Conservation (phyloP, 1,140 invertebrate genomes). For the Bombus cullumanus region DNA sequence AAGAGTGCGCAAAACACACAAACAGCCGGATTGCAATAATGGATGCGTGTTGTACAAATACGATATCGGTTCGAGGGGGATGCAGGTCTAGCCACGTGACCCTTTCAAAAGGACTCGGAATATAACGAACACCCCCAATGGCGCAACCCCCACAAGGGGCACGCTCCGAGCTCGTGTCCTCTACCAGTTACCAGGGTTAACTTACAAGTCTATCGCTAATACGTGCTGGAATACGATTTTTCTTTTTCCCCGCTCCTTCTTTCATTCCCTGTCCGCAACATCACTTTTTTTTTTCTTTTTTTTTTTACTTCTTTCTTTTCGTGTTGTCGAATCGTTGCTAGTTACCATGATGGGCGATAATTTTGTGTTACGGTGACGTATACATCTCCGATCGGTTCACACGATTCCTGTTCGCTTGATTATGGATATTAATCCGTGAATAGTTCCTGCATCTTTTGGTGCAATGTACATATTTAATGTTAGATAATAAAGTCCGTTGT, state of each 20-base stretch:
- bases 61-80: conserved; percentile 77
- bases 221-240: conserved; percentile 54
- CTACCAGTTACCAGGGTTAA: conserved; percentile 69
- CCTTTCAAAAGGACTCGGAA: conserved; percentile 74
- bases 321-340: not conserved
- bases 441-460: not conserved
- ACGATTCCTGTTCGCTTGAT: not conserved
- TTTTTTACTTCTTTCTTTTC: not conserved
- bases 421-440: not conserved
- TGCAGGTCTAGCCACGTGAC: conserved; percentile 74
- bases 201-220: conserved; percentile 69
- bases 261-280: not conserved
- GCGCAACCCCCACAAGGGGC: conserved; percentile 64
- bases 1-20: conserved; percentile 76
- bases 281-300: not conserved
- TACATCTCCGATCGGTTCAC: not conserved
- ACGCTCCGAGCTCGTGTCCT: conserved; percentile 62
- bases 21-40: conserved; percentile 79
- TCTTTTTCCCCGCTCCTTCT: conserved; percentile 34
- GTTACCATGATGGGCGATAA: not conserved
- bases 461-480: not conserved
- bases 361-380: not conserved
- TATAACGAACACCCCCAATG: conserved; percentile 78
- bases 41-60: conserved; percentile 79
- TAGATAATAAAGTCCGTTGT: too few species aligned